Conservation (phyloP, 2,113 vertebrate genomes). For the Psammodynastes pulverulentus region DNA sequence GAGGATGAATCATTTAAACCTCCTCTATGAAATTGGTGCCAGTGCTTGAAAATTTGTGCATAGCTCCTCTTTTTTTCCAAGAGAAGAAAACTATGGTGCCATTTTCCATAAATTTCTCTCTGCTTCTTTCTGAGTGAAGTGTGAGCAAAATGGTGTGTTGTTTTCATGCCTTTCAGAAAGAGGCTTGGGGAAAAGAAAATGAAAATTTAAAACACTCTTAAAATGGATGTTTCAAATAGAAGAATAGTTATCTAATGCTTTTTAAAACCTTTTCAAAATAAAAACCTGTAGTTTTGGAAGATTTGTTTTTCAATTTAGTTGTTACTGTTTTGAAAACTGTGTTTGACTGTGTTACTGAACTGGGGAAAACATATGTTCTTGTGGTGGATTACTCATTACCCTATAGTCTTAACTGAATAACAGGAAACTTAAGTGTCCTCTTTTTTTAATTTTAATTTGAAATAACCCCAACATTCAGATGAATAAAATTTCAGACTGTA, state of each 20-base stretch:
- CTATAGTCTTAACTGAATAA: conserved; percentile 47
- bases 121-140: background rate
- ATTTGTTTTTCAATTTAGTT: conserved; percentile 48
- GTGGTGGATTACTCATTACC: conserved; percentile 40
- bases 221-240: background rate
- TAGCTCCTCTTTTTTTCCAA: conserved; percentile 24
- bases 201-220: no score
- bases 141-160: conserved; percentile 26
- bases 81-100: conserved; percentile 30
- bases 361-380: conserved; percentile 43
- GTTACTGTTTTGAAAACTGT: conserved; percentile 40
- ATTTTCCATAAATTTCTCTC: conserved; percentile 45
- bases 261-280: conserved; percentile 35
- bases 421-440: conserved; percentile 42
- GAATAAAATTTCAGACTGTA: conserved; percentile 71
- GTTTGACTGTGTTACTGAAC: conserved; percentile 29
- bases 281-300: conserved; percentile 37
- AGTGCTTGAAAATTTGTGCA: conserved; percentile 44
- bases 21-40: conserved; percentile 45
- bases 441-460: conserved; percentile 53
- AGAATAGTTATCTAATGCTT: conserved; percentile 26
- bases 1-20: conserved; percentile 50
- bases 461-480: conserved; percentile 67
- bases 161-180: conserved; percentile 35
- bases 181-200: conserved; percentile 1